Evolutionary conservation across 2,888 invertebrate genomes (phyloP).

Genomic region (Zygothrica quintamaculata): DNA sequence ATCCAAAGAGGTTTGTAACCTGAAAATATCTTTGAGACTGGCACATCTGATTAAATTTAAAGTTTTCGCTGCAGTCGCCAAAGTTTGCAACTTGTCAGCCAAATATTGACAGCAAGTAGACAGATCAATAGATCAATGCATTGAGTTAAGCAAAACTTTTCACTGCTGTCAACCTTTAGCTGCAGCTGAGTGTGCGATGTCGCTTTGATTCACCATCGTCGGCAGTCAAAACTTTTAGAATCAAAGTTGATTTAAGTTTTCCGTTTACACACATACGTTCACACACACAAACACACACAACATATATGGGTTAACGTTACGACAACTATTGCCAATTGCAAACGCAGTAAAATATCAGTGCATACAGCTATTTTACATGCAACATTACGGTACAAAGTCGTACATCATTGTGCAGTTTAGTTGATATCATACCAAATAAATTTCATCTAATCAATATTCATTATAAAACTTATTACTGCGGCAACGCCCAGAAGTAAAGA

Average conservation of each 20-base stretch:
- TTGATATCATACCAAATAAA: conserved; percentile 38
- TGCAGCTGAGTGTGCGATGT: conserved; percentile 27
- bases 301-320: no score
- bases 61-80: conserved; percentile 50
- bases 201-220: conserved; percentile 53
- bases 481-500: background rate
- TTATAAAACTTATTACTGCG: conserved; percentile 42
- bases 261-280: conserved; percentile 17
- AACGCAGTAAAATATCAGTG: no score
- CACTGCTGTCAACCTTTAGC: conserved; percentile 23
- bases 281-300: conserved; percentile 19
- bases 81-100: conserved; percentile 63
- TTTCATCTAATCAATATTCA: conserved; percentile 72
- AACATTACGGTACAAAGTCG: no score
- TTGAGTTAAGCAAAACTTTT: conserved; percentile 64
- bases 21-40: conserved; percentile 50
- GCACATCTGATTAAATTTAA: conserved; percentile 70
- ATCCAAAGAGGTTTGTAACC: conserved; percentile 11
- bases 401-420: no score
- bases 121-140: conserved; percentile 72
- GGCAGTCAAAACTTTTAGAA: conserved; percentile 65
- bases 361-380: no score
- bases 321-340: conserved; percentile 9
- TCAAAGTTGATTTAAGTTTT: conserved; percentile 74
- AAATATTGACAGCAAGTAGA: conserved; percentile 68